Percentiles rank a stretch among this genome's conserved stretches.
phyloP scores from a whole-genome alignment of 2,113 vertebrate genomes.

The Misgurnus mizolepis region DNA sequence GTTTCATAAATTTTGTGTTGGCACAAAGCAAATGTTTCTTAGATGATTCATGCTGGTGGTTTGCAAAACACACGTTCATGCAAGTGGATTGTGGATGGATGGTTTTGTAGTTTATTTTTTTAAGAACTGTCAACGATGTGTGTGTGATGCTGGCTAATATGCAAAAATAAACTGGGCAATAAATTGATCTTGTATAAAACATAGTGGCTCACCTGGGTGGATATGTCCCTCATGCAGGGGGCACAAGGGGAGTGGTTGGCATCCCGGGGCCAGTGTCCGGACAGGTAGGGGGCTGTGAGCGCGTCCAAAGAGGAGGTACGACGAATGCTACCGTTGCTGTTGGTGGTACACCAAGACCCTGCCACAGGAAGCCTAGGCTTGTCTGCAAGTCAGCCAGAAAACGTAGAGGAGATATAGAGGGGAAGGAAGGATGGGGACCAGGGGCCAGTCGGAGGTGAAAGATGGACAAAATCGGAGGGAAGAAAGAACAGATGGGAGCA shows the following conservation, averaged over 20 bases:
- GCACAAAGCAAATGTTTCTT: constrained; percentile 26
- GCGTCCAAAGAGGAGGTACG: constrained; percentile 89
- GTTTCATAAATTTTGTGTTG: constrained; percentile 5
- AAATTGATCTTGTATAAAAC: not conserved
- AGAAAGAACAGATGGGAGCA: constrained; percentile 43
- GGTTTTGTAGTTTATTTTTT: too few species aligned
- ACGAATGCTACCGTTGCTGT: constrained; percentile 77
- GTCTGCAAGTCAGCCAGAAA: constrained; percentile 63
- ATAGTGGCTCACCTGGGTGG: constrained; percentile 85
- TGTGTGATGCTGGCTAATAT: not conserved
- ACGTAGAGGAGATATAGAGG: constrained; percentile 30
- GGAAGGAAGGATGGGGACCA: constrained; percentile 23
- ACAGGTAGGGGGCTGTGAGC: constrained; percentile 88
- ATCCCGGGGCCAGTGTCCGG: constrained; percentile 96
- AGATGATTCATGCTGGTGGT: constrained; percentile 20
- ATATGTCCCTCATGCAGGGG: constrained; percentile 96
- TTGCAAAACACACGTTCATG: constrained; percentile 11
- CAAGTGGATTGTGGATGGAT: not conserved
- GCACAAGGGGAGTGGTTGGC: constrained; percentile 82
- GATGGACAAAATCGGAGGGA: constrained; percentile 5
- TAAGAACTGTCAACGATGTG: not conserved
- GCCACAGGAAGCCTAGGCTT: constrained; percentile 58
- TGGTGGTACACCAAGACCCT: constrained; percentile 40
- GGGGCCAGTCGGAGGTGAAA: constrained; percentile 9
- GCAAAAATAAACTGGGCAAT: not conserved